A percentile compares a stretch with the other conserved stretches of the same genome.
These are phyloP conservation scores for Potamilus streckersoni DNA, from an alignment of 1,140 invertebrate species.

Conservation along the genomic window DNA sequence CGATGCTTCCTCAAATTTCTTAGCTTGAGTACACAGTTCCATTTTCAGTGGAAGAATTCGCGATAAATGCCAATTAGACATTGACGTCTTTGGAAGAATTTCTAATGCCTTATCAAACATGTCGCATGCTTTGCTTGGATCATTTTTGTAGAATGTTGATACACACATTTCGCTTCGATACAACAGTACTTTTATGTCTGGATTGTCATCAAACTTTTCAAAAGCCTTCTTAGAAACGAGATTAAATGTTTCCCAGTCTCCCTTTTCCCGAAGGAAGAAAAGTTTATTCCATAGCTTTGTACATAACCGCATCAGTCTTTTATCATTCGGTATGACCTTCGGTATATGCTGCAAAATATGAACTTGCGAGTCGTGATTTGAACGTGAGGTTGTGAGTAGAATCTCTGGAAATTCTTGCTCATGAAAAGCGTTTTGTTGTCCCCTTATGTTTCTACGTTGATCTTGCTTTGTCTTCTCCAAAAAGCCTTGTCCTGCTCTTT, in stretches of 20 bases:
- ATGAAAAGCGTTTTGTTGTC: not conserved
- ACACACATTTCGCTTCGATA: constrained; percentile 24
- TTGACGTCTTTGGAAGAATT: constrained; percentile 1
- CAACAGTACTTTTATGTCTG: constrained; percentile 13
- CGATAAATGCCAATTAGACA: constrained; percentile 18
- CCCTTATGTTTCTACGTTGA: not conserved
- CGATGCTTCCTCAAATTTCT: constrained; percentile 13
- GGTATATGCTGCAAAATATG: not conserved
- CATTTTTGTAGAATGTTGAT: constrained; percentile 21
- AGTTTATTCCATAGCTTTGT: constrained; percentile 17
- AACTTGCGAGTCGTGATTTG: not conserved
- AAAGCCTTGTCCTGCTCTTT: not conserved
- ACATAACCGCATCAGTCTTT: constrained; percentile 7
- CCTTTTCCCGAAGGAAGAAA: constrained; percentile 15
- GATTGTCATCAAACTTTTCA: constrained; percentile 11
- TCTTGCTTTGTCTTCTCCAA: not conserved
- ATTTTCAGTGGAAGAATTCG: constrained; percentile 15
- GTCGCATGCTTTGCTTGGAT: constrained; percentile 1
- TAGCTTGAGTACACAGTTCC: constrained; percentile 4
- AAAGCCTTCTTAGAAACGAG: constrained; percentile 5
- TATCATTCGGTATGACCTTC: constrained; percentile 5
- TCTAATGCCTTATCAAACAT: constrained; percentile 17
- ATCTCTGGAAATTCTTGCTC: not conserved
- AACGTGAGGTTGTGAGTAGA: not conserved
- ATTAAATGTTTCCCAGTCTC: constrained; percentile 11